A percentile compares a stretch with the other conserved stretches of the same genome.
Evolutionary conservation across 2,113 vertebrate species (phyloP).

Genomic region (Anarhynchus alexandrinus): DNA sequence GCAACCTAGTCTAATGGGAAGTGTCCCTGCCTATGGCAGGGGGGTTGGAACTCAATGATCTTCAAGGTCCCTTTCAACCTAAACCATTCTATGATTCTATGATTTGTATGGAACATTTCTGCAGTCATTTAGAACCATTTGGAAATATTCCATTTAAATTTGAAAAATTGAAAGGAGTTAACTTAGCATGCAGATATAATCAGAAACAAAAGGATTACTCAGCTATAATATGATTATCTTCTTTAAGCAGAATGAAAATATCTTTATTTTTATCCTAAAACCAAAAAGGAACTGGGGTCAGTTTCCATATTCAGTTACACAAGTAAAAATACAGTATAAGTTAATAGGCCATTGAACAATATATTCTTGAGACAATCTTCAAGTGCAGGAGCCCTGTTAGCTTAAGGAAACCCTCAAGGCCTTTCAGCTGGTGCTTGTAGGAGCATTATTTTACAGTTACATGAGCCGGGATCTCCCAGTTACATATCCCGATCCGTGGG

Average conservation of each 20-base stretch:
- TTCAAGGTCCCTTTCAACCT: too few species aligned
- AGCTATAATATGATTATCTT: not conserved
- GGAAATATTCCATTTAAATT: not conserved
- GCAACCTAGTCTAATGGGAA: too few species aligned
- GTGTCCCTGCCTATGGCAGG: too few species aligned
- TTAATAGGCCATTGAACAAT: not conserved
- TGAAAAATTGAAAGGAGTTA: not conserved
- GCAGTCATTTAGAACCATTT: not conserved
- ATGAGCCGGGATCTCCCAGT: not conserved
- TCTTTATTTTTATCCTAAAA: not conserved
- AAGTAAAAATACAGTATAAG: not conserved
- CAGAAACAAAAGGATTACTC: not conserved
- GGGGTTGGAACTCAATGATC: too few species aligned
- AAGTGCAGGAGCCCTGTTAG: not conserved
- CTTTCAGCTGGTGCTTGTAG: not conserved
- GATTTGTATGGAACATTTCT: not conserved
- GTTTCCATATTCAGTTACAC: not conserved
- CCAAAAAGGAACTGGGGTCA: not conserved
- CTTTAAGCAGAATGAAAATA: not conserved
- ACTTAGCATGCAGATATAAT: not conserved
- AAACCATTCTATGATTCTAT: too few species aligned
- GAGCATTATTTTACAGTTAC: not conserved
- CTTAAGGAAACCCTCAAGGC: not conserved
- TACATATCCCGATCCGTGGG: fast-evolving
- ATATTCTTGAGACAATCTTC: not conserved